Evolutionary conservation across 2,113 vertebrate species (phyloP).

Genomic region (Rhizomys pruinosus): DNA sequence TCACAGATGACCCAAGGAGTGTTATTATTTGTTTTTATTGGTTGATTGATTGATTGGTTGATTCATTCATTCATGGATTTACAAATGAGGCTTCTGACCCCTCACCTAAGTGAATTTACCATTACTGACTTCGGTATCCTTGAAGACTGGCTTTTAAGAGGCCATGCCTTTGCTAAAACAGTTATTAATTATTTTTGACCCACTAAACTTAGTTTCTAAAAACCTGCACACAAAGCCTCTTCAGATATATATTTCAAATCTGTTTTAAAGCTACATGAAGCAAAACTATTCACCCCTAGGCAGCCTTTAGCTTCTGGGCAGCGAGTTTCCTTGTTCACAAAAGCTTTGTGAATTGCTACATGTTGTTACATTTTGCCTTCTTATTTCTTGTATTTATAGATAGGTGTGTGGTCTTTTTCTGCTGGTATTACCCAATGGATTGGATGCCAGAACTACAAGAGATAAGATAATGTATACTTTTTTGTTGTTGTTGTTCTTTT

Average conservation of each 20-base stretch:
- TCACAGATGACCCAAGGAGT: background rate
- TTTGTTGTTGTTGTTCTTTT: too few species aligned
- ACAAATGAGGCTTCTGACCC: background rate
- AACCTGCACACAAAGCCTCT: background rate
- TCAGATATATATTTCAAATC: background rate
- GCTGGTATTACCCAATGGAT: background rate
- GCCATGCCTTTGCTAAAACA: background rate
- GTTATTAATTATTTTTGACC: background rate
- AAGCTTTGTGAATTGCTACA: background rate
- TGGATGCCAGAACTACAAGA: background rate
- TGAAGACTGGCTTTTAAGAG: background rate
- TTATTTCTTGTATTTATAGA: background rate
- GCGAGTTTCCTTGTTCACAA: background rate
- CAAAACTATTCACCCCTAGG: background rate
- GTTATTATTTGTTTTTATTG: background rate
- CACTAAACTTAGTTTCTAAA: background rate
- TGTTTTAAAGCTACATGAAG: background rate
- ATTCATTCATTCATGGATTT: background rate
- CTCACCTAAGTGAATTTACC: background rate
- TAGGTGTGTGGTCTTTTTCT: background rate
- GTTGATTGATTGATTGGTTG: too few species aligned
- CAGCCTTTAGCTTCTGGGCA: background rate
- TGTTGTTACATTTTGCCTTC: background rate
- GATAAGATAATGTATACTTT: too few species aligned
- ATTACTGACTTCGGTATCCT: background rate